phyloP scores from a whole-genome alignment of 2,113 vertebrate species.

The Bos taurus region ARS-UCD2.0 NC_037337.1:69326001-69326500 shows the following conservation, averaged over 20 bases:
- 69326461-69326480: neutral
- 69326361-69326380: neutral
- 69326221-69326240: neutral
- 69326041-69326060: neutral
- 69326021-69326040: neutral
- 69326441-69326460: neutral
- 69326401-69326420: neutral
- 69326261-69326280: neutral
- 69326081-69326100: neutral
- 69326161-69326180: neutral
- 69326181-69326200: neutral
- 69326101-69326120: neutral
- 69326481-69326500: neutral
- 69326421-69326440: neutral
- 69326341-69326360: neutral
- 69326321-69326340: neutral
- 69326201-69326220: neutral
- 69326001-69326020: neutral
- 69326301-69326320: neutral
- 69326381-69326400: neutral
- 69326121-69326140: neutral
- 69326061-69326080: neutral
- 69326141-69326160: neutral
- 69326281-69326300: neutral
- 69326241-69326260: neutral